Percentiles rank a stretch among this genome's conserved stretches.
Conservation (phyloP, 2,888 invertebrate species). For the Eupithecia centaureata region DNA sequence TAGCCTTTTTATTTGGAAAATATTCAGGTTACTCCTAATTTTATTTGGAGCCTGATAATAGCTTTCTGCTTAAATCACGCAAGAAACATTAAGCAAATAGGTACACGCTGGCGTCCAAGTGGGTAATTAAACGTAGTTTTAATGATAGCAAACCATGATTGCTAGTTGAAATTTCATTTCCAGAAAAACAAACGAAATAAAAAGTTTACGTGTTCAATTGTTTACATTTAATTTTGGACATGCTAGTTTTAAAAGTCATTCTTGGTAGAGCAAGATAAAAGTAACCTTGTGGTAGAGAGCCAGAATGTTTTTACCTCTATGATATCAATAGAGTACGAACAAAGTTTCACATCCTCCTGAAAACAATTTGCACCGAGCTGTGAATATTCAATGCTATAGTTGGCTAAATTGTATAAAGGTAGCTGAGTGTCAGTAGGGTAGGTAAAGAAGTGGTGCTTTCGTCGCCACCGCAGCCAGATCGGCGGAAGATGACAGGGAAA, state of each 20-base stretch:
- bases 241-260: neutral
- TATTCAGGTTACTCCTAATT: constrained; percentile 11
- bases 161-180: neutral
- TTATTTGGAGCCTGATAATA: constrained; percentile 13
- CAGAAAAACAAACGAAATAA: neutral
- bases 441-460: constrained; percentile 59
- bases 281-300: neutral
- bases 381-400: constrained; percentile 11
- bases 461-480: constrained; percentile 61
- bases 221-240: neutral
- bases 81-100: constrained; percentile 19
- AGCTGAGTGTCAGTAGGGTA: constrained; percentile 45
- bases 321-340: constrained; percentile 1
- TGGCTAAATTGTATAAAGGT: constrained; percentile 32
- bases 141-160: neutral
- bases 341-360: constrained; percentile 24
- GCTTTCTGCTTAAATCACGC: constrained; percentile 24
- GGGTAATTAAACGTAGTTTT: neutral
- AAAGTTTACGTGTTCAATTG: neutral
- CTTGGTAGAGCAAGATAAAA: neutral
- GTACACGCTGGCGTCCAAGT: neutral
- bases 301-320: neutral
- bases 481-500: constrained; percentile 70
- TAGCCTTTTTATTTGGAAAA: constrained; percentile 20
- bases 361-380: constrained; percentile 11